Conservation (phyloP, 2,797 vertebrate genomes). For the Rostrhamus sociabilis region DNA sequence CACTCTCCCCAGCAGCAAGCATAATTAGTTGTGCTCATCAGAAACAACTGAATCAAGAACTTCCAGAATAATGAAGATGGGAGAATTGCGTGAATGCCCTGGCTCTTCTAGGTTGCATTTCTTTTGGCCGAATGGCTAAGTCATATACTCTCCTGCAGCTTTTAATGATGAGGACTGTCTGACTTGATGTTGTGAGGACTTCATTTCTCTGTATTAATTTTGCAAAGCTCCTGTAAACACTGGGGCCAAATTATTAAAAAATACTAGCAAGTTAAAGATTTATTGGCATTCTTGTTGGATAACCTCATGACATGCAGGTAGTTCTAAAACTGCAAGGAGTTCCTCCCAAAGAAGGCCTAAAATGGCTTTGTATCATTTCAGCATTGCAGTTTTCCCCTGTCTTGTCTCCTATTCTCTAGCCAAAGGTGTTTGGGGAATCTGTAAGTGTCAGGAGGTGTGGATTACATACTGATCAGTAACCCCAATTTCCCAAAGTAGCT, state of each 20-base stretch:
- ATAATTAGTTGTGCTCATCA: background rate
- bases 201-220: background rate
- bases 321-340: background rate
- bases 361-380: background rate
- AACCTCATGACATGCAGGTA: background rate
- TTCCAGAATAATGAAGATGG: background rate
- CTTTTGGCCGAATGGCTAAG: background rate
- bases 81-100: background rate
- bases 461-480: background rate
- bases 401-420: background rate
- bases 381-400: background rate
- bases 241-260: background rate
- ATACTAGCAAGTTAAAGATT: background rate
- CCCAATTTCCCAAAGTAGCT: background rate
- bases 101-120: background rate
- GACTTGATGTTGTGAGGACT: background rate
- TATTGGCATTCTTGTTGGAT: background rate
- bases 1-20: background rate
- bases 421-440: background rate
- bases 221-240: background rate
- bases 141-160: background rate
- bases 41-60: background rate
- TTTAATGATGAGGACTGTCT: background rate
- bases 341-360: background rate
- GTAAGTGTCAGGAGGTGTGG: background rate